Conservation (phyloP, 1,140 invertebrate genomes). For the Drosophila erecta region DNA sequence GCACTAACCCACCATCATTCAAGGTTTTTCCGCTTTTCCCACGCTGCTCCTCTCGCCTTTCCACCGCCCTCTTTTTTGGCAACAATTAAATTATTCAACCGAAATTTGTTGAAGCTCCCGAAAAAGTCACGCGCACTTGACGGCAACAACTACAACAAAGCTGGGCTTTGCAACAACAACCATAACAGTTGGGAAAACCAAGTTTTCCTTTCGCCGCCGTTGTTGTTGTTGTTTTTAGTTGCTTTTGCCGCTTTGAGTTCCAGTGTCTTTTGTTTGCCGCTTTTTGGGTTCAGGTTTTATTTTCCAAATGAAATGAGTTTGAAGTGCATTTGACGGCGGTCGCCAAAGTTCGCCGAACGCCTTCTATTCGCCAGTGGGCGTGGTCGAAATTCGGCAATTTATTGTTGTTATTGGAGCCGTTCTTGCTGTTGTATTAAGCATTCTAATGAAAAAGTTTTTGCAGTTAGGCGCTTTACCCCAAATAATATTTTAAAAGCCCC, state of each 20-base stretch:
- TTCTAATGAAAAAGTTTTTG: constrained; percentile 82
- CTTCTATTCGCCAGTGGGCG: constrained; percentile 61
- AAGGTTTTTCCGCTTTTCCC: constrained; percentile 13
- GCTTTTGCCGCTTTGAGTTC: constrained; percentile 40
- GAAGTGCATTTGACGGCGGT: constrained; percentile 76
- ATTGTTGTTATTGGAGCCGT: constrained; percentile 20
- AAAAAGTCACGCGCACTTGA: constrained; percentile 80
- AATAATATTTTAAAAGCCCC: constrained; percentile 78
- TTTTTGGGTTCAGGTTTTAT: constrained; percentile 72
- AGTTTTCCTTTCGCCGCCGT: constrained; percentile 46
- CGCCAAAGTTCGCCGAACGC: constrained; percentile 49
- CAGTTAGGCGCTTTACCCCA: constrained; percentile 71
- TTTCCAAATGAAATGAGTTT: constrained; percentile 83
- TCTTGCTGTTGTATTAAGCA: constrained; percentile 63
- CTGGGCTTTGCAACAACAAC: constrained; percentile 40
- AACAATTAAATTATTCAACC: constrained; percentile 81
- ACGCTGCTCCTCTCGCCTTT: background rate
- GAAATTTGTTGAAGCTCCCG: constrained; percentile 73
- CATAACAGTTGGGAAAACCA: constrained; percentile 54
- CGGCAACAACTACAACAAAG: constrained; percentile 45
- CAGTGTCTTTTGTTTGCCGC: constrained; percentile 71
- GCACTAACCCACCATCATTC: constrained; percentile 15
- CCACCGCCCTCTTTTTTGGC: constrained; percentile 46
- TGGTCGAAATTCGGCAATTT: constrained; percentile 32
- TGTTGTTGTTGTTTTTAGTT: constrained; percentile 33